Conservation (phyloP, 2,113 vertebrate species). For the Lutjanus erythropterus region DNA sequence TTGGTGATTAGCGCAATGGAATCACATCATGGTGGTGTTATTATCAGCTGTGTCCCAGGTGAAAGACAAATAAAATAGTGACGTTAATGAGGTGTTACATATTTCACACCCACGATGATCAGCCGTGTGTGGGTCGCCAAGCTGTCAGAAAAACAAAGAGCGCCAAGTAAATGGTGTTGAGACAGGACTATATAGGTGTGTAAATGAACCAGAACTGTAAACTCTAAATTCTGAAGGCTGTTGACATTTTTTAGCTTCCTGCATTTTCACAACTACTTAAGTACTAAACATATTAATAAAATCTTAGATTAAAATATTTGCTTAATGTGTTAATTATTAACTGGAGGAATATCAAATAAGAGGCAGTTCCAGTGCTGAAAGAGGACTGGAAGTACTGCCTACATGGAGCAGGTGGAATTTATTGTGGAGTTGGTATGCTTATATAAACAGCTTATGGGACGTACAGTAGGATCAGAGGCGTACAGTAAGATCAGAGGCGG, state of each 20-base stretch:
- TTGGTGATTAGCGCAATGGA: constrained; percentile 44
- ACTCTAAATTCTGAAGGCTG: not conserved
- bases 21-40: constrained; percentile 36
- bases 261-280: not conserved
- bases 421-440: not conserved
- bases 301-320: not conserved
- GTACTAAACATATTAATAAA: not conserved
- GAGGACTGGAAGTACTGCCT: not conserved
- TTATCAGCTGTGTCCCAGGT: constrained; percentile 40
- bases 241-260: not conserved
- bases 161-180: too few species aligned
- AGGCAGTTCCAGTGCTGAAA: not conserved
- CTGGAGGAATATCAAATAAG: not conserved
- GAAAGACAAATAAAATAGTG: constrained; percentile 53
- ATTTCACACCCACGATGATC: constrained; percentile 47
- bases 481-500: not conserved
- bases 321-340: not conserved
- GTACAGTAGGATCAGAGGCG: not conserved
- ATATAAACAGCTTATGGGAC: not conserved
- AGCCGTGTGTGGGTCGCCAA: not conserved
- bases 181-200: too few species aligned
- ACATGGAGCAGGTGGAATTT: not conserved
- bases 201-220: constrained; percentile 2
- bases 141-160: constrained; percentile 16
- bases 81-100: constrained; percentile 47